Evolutionary conservation across 2,888 invertebrate species (phyloP), one percentile per base, ranked within the genome.

Genomic region (Cryptus armator): DNA sequence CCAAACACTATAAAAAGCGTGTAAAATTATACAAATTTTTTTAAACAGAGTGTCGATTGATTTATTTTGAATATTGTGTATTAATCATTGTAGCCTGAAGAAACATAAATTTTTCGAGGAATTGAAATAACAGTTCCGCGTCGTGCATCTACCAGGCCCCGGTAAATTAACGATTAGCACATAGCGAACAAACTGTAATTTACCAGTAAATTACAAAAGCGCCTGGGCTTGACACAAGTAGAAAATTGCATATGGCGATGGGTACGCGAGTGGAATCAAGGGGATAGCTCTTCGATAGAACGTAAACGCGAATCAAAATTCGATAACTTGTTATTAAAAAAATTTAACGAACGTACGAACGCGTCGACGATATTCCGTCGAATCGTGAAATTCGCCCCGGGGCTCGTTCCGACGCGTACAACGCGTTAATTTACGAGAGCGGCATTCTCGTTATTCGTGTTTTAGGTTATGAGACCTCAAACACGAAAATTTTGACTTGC

Each of bases 201-300:
- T 48, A 48, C 48, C 48, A n/a, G 48, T 48, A 48, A 62, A 29
- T 62, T 62, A 48, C 48, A 48, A 48, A 14, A 48, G 14, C 48
- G n/a, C 48, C 48, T 19, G 59, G 56, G 62, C 48, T 74, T 83
- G 74, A 83, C 83, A 83, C 83, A 78, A 83, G 78, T 68, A 16
- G n/a, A 29, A 37, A 37, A 51, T 74, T 78, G 68, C 78, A 78
- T 78, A 83, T 83, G 83, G 83, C 83, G 83, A 74, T 64, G 72
- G 74, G 74, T 59, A 78, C 62, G 78, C 78, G 83, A 44, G 46
- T 14, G 24, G 51, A 51, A 59, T 78, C 82, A 62, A 43, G 53
- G 14, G 43, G 14, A n/a, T 48, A 48, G 48, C 48, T 48, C 48
- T 12, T 3, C 48, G 48, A 48, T 14, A 48, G 4, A 48, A 48